These are phyloP conservation scores for Calliscelio sp. DNA, from an alignment of 2,888 invertebrate genomes.

Conservation along the genomic window DNA sequence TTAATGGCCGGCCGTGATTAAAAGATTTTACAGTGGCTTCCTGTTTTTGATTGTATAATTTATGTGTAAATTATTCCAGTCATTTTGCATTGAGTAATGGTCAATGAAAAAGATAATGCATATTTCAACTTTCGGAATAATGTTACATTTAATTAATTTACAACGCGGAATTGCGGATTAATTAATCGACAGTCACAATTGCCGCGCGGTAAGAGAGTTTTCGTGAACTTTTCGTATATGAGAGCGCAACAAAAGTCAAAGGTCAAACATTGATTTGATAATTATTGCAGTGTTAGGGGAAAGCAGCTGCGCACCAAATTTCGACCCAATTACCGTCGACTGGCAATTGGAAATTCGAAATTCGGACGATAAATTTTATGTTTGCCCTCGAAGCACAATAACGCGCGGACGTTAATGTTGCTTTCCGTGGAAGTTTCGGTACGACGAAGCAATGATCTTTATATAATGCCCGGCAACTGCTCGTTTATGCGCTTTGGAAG, in stretches of 20 bases:
- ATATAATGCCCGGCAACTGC: slow-evolving; percentile 47
- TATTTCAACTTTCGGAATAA: slow-evolving; percentile 62
- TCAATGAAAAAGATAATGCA: slow-evolving; percentile 63
- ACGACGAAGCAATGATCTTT: slow-evolving; percentile 49
- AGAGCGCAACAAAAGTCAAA: not conserved
- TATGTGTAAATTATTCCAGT: slow-evolving; percentile 64
- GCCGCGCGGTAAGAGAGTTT: no score
- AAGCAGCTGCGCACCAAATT: not conserved
- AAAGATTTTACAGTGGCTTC: slow-evolving; percentile 58
- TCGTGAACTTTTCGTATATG: no score
- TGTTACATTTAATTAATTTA: slow-evolving; percentile 58
- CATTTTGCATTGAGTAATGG: slow-evolving; percentile 66
- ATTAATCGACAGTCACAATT: slow-evolving; percentile 18
- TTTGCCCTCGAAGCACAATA: no score
- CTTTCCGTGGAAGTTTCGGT: slow-evolving; percentile 46
- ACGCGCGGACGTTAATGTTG: slow-evolving; percentile 14
- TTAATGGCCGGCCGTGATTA: slow-evolving; percentile 60
- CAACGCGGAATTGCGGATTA: slow-evolving; percentile 34
- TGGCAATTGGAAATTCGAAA: slow-evolving; percentile 23
- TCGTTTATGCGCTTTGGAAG: slow-evolving; percentile 53
- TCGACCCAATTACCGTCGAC: slow-evolving; percentile 2
- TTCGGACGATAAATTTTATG: slow-evolving; percentile 19
- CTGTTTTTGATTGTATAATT: slow-evolving; percentile 68
- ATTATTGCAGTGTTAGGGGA: not conserved
- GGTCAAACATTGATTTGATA: not conserved